Conservation (phyloP, 1,140 invertebrate species). For the Drosophila takahashii region DNA sequence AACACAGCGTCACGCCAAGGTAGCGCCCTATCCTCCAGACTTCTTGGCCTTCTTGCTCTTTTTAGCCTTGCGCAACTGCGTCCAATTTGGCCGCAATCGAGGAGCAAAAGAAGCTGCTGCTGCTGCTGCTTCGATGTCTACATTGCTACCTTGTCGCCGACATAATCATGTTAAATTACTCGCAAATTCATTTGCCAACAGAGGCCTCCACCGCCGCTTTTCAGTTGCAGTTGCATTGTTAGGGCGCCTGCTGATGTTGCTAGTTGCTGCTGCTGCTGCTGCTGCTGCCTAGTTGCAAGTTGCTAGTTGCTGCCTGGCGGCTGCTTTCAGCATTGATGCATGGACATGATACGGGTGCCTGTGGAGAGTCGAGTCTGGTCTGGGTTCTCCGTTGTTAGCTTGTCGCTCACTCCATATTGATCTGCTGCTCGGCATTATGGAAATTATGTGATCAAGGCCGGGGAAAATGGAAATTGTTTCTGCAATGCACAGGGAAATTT, state of each 20-base stretch:
- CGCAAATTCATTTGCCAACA: conserved; percentile 81
- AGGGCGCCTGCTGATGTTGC: conserved; percentile 49
- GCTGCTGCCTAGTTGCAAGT: conserved; percentile 14
- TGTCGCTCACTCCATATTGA: conserved; percentile 81
- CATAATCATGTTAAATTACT: conserved; percentile 84
- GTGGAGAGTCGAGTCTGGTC: conserved; percentile 4
- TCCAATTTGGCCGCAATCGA: conserved; percentile 67
- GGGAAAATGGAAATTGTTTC: conserved; percentile 83
- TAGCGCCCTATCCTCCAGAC: conserved; percentile 30
- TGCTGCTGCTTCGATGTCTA: conserved; percentile 65
- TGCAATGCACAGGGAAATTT: conserved; percentile 41
- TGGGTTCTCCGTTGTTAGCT: conserved; percentile 55
- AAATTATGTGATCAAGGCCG: conserved; percentile 84
- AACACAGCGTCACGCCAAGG: conserved; percentile 78
- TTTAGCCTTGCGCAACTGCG: conserved; percentile 72
- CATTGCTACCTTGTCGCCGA: conserved; percentile 81
- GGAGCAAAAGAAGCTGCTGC: conserved; percentile 33
- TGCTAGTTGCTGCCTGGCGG: conserved; percentile 45
- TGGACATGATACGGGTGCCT: conserved; percentile 61
- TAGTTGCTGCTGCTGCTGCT: conserved; percentile 22
- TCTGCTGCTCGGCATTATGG: conserved; percentile 74
- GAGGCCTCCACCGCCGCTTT: conserved; percentile 42
- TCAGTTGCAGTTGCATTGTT: conserved; percentile 72
- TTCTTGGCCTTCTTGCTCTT: neutral
- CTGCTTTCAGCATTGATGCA: conserved; percentile 77